Evolutionary conservation across 2,888 invertebrate species (phyloP), one percentile per base, ranked within the genome.

Genomic region (Patella depressa): DNA sequence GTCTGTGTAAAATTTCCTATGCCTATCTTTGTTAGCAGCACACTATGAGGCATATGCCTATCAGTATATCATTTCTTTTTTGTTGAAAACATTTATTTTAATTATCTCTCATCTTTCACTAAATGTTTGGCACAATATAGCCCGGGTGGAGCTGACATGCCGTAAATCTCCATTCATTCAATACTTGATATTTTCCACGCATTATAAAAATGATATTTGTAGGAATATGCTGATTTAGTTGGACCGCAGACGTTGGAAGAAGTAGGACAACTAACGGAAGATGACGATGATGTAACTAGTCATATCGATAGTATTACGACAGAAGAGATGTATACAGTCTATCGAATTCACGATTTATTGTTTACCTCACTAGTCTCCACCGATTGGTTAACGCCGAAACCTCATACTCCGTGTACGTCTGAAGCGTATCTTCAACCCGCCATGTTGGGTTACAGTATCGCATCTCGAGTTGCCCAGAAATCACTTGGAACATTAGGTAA

Each of bases 211-310:
- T 45, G 24, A 59, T 54, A 24, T 77, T 79, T 72, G 12, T 75
- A 90, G 89, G 89, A 89, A 55, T 92, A 89, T 83, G 83, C 83
- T 11, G 91, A 92, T 81, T 83, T 92, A 70, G 84, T 87, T 12
- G 88, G 85, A 17, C 84, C 85, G 14, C 79, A 80, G 17, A 82
- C 83, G 5, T 81, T 90, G 17, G 89, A 87, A 69, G 88, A 88
- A 76, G 80, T 79, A 17, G 81, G 80, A 7, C 29, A 72, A 12
- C 59, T 59, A 73, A 34, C 71, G 80, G 59, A 75, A 15, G 17
- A 19, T 24, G 73, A 69, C 2, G 74, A 78, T 17, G 59, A 78
- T 11, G 57, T 70, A 15, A 53, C 73, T 79, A 83, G 83, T 24
- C 89, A 88, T 81, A 81, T 82, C 14, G 89, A 90, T 77, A 81